Evolutionary conservation across 2,113 vertebrate genomes (phyloP).

Genomic region (Sula dactylatra): DNA sequence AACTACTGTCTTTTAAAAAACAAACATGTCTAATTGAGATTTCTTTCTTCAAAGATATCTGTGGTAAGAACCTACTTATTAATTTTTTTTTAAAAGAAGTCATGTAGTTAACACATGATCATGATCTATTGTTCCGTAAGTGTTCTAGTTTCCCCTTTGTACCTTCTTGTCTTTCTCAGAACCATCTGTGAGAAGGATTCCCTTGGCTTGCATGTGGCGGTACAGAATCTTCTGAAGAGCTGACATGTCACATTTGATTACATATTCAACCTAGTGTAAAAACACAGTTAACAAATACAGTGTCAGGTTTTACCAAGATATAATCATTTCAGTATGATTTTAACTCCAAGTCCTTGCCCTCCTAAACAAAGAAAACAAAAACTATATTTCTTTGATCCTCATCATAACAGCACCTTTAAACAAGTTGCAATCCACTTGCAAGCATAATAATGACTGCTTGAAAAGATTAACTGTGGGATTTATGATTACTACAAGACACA

Average conservation of each 20-base stretch:
- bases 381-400: not conserved
- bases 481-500: not conserved
- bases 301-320: not conserved
- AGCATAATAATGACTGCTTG: not conserved
- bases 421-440: not conserved
- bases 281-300: not conserved
- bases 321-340: not conserved
- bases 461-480: not conserved
- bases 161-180: constrained; percentile 98
- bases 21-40: not conserved
- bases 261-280: constrained; percentile 86
- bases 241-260: constrained; percentile 95
- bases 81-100: not conserved
- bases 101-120: not conserved
- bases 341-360: not conserved
- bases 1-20: not conserved
- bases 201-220: constrained; percentile 92
- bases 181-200: constrained; percentile 92
- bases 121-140: not conserved
- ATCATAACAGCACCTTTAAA: not conserved
- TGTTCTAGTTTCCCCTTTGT: not conserved
- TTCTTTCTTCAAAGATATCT: not conserved
- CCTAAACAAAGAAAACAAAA: not conserved
- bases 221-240: constrained; percentile 94
- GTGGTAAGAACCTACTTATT: not conserved